Percentiles rank a stretch among this genome's conserved stretches.
phyloP scores from a whole-genome alignment of 2,113 vertebrate genomes.

The Pithys albifrons region DNA sequence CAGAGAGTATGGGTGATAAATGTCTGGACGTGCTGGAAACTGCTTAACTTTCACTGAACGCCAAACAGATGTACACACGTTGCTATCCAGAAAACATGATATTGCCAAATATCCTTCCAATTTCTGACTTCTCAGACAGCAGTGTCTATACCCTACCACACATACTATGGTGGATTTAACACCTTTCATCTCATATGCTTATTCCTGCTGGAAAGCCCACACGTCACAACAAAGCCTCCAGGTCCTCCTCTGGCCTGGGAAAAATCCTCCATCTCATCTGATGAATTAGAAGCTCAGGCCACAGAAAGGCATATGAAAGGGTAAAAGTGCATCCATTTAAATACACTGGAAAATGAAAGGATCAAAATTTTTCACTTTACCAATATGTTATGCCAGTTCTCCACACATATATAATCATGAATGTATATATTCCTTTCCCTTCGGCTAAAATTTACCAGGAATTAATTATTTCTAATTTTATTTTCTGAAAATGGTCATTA shows the following conservation, averaged over 20 bases:
- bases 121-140: not conserved
- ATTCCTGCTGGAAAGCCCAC: not conserved
- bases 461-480: constrained; percentile 40
- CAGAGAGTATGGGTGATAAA: not conserved
- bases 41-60: not conserved
- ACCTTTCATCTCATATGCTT: not conserved
- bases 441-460: constrained; percentile 1
- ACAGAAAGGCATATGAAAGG: not conserved
- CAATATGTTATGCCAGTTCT: not conserved
- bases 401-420: not conserved
- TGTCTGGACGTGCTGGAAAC: not conserved
- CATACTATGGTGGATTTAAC: not conserved
- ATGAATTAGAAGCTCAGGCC: not conserved
- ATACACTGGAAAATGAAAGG: not conserved
- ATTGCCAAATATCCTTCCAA: not conserved
- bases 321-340: not conserved
- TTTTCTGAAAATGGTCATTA: constrained; percentile 25
- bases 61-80: not conserved
- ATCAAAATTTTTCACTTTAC: not conserved
- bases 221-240: not conserved
- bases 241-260: not conserved
- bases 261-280: not conserved
- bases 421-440: not conserved
- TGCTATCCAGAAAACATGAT: not conserved
- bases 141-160: not conserved